Evolutionary conservation across 2,888 invertebrate genomes (phyloP).

Genomic region (Drepana falcataria): DNA sequence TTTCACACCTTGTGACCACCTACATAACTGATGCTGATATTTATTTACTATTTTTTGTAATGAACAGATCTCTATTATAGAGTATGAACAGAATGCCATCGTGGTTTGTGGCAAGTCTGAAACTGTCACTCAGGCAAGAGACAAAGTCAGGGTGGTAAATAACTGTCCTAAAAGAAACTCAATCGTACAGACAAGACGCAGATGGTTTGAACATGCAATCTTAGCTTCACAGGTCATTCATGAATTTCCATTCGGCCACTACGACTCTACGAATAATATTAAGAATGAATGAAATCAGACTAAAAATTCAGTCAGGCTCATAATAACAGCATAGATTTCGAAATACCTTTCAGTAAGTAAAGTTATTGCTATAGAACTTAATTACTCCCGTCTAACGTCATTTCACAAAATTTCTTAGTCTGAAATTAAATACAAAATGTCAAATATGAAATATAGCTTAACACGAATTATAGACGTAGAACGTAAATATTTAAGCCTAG

Average conservation of each 20-base stretch:
- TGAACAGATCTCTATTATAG: not conserved
- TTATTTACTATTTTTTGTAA: too few relatives aligned
- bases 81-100: not conserved
- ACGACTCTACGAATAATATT: too few relatives aligned
- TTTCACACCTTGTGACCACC: not conserved
- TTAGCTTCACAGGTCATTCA: too few relatives aligned
- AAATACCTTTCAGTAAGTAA: not conserved
- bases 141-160: too few relatives aligned
- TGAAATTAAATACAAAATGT: not conserved
- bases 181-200: too few relatives aligned
- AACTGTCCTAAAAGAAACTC: too few relatives aligned
- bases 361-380: not conserved
- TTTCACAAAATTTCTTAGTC: not conserved
- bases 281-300: too few relatives aligned
- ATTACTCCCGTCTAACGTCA: not conserved
- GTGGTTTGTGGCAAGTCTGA: too few relatives aligned
- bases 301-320: not conserved
- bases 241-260: too few relatives aligned
- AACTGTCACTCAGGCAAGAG: too few relatives aligned
- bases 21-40: too few relatives aligned
- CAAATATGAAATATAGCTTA: conserved; percentile 14
- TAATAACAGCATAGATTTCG: not conserved
- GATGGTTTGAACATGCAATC: too few relatives aligned
- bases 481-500: conserved; percentile 22
- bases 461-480: conserved; percentile 28